Evolutionary conservation across 2,113 vertebrate species (phyloP), one percentile per base, ranked within the genome.

Genomic region (Corythaixoides concolor): DNA sequence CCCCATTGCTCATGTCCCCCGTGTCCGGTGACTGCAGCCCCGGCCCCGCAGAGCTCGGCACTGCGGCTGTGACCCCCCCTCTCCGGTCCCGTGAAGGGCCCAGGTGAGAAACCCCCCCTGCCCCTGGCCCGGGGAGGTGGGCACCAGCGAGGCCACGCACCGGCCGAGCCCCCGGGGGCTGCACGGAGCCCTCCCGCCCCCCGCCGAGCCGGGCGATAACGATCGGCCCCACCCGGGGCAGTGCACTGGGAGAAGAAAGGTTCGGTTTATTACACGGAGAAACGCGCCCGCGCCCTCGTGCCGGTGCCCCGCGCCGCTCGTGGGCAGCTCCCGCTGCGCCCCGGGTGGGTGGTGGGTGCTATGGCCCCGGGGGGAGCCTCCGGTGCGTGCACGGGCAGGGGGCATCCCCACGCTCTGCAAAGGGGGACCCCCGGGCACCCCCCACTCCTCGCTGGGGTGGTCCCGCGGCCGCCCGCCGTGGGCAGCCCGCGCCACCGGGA

Each of bases 191-290:
- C 47, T 8, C 53, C 47, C 6, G 8, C 45, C 55, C 55, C 41
- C 52, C 2, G 45, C 7, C 6, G 30, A 11, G 67, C 7, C 6
- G 7, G 53, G 47, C 3, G 6, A 15, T 8, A 33, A 5, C 13
- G 8, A 20, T 2, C 15, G 5, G 35, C 18, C 68, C 30, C 89
- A 12, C 1, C 5, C 26, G 11, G 3, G 55, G 35, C 50, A 2
- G 53, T 0, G 45, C 55, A 5, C 13, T 7, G 11, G 26, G 18
- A 33, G 19, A 10, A 23, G 9, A 41, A 35, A 32, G 0, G 6
- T 3, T 4, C 3, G 12, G 0, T 8, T n/a, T 3, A 2, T 6
- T 1, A 1, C 21, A 1, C 2, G 7, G 69, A 28, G n/a, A 20
- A 24, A 15, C 15, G 8, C 15, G 15, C 53, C 26, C 6, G 60